Percentiles rank a stretch among this genome's conserved stretches.
phyloP scores from a whole-genome alignment of 2,797 vertebrate genomes.

The Diceros bicornis region DNA sequence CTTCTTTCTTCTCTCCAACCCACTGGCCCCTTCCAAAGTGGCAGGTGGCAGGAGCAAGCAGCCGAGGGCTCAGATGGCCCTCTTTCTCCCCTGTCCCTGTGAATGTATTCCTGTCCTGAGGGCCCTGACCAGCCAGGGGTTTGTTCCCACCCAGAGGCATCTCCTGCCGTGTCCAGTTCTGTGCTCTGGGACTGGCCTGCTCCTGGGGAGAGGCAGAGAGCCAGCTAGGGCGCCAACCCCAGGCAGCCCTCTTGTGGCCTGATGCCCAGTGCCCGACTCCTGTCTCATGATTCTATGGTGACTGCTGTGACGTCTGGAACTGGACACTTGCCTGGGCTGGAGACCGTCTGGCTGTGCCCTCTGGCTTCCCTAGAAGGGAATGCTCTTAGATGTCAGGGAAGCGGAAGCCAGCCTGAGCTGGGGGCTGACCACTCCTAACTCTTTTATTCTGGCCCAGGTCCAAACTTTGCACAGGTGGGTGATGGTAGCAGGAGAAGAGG shows the following conservation, averaged over 20 bases:
- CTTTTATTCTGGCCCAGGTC: neutral
- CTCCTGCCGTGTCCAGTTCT: neutral
- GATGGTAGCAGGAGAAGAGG: neutral
- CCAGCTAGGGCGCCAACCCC: conserved; percentile 45
- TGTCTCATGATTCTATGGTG: conserved; percentile 62
- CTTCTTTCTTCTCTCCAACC: neutral
- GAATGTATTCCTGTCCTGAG: neutral
- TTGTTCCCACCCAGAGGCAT: neutral
- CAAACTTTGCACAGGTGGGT: neutral
- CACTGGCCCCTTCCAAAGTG: neutral
- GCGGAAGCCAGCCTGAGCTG: neutral
- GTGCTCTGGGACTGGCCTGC: neutral
- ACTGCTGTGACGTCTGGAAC: conserved; percentile 12
- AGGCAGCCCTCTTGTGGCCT: conserved; percentile 15
- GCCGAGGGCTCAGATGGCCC: neutral
- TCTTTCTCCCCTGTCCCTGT: neutral
- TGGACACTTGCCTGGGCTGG: conserved; percentile 58
- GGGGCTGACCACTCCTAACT: neutral
- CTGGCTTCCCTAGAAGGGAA: conserved; percentile 77
- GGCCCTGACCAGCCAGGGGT: neutral
- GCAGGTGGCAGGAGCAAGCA: neutral
- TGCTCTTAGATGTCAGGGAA: neutral
- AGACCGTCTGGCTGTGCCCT: conserved; percentile 79
- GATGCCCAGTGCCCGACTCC: conserved; percentile 48
- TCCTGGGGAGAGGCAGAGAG: neutral